These are phyloP conservation scores for Crematogaster levior DNA, from an alignment of 2,888 invertebrate species.

Conservation along the genomic window DNA sequence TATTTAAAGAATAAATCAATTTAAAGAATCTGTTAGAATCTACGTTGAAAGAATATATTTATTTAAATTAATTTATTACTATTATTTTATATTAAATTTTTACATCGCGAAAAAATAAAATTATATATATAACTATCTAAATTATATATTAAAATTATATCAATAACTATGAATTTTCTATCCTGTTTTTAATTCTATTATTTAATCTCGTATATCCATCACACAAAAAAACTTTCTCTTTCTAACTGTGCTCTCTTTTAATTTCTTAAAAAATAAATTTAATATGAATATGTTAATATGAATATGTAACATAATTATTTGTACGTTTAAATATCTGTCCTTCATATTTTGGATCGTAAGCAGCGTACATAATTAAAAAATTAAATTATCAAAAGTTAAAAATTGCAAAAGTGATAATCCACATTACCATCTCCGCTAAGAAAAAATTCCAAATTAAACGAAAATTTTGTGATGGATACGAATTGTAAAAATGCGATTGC, in stretches of 20 bases:
- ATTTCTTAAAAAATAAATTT: background rate
- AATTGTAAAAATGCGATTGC: background rate
- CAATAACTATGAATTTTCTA: background rate
- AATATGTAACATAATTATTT: background rate
- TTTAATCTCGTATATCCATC: background rate
- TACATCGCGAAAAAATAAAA: background rate
- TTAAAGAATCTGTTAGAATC: too few species aligned
- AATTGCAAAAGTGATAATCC: background rate
- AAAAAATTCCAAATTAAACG: background rate
- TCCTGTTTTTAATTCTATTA: background rate
- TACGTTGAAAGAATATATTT: too few species aligned
- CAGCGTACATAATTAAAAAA: background rate
- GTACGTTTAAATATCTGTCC: background rate
- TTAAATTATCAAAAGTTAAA: background rate
- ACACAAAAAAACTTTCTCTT: background rate
- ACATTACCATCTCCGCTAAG: background rate
- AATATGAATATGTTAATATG: background rate
- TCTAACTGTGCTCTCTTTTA: background rate
- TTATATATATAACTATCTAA: too few species aligned
- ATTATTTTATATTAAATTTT: background rate
- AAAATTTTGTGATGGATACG: background rate
- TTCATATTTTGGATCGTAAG: background rate
- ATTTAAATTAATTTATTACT: background rate
- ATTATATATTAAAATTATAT: too few species aligned
- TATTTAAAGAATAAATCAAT: background rate